Evolutionary conservation across 2,888 invertebrate genomes (phyloP), one percentile per base, ranked within the genome.

Genomic region (Xestia c-nigrum): DNA sequence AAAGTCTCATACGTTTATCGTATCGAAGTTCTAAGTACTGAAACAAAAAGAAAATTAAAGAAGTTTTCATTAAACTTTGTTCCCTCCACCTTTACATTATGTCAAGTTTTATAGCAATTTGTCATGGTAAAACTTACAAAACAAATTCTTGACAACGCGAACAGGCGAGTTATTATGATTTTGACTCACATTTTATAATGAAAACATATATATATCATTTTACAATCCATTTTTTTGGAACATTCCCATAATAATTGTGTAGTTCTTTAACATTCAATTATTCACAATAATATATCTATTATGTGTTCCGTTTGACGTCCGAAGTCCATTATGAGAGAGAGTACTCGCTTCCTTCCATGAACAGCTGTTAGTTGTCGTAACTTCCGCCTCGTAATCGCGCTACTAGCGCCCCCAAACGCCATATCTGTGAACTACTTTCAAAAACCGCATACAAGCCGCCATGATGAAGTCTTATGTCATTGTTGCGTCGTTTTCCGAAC

Each of bases 11-110:
- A n/a, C 97, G 97, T 86, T 97, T 97, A 88, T 98, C 97, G 84
- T 97, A 98, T 21, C 98, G 97, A 81, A 97, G 96, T 87, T 98
- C 97, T 83, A 98, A 94, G 88, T 98, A 98, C 97, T 98, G 88
- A 78, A 95, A 85, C 7, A 55, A 78, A 31, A 16, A 57, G 5
- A 59, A 59, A 59, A 16, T 24, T 16, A 57, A 6, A 0, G 3
- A 57, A 59, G 3, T 24, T 14, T 31, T 31, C 6, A 31, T 31
- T 59, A 5, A 19, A 59, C 24, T 59, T 31, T 31, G 7, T 59
- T 31, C 3, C 3, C 16, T 31, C 57, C n/a, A 24, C 55, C 55
- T 12, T n/a, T n/a, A 24, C 57, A 24, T 24, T 57, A 14, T 2
- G 14, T 24, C 0, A 57, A 14, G 2, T 57, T 57, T 24, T 31